phyloP scores from a whole-genome alignment of 2,113 vertebrate genomes.

The Heliornis fulica region DNA sequence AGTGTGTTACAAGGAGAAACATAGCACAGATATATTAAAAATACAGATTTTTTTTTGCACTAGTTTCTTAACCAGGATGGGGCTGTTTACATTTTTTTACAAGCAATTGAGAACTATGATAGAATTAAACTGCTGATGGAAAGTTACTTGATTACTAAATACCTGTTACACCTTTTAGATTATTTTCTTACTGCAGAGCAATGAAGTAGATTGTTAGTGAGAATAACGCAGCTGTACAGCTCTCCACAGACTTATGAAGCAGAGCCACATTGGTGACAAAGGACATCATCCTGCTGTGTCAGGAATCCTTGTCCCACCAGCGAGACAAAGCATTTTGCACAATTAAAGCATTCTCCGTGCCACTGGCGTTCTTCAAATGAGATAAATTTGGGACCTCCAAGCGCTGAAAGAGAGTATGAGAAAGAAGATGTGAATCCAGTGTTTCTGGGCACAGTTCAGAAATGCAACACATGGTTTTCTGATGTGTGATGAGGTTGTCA shows the following conservation, averaged over 20 bases:
- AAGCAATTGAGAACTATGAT: not conserved
- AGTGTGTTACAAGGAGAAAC: constrained; percentile 62
- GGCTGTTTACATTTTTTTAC: not conserved
- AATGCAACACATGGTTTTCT: not conserved
- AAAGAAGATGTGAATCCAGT: not conserved
- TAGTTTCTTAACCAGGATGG: not conserved
- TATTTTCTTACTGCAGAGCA: not conserved
- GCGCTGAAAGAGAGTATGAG: constrained; percentile 67
- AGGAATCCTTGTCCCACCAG: constrained; percentile 81
- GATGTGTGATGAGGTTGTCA: not conserved
- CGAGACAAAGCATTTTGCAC: constrained; percentile 36
- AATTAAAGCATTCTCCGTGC: constrained; percentile 78
- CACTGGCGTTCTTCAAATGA: constrained; percentile 79
- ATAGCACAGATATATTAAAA: not conserved
- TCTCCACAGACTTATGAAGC: constrained; percentile 69
- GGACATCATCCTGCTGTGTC: constrained; percentile 78
- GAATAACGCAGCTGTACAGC: not conserved
- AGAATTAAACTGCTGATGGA: not conserved
- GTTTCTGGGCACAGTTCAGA: not conserved
- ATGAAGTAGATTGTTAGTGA: not conserved
- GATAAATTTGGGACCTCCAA: constrained; percentile 72
- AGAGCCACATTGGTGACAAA: constrained; percentile 86
- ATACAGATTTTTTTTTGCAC: not conserved
- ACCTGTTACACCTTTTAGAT: not conserved
- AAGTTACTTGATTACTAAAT: not conserved